A percentile compares a stretch with the other conserved stretches of the same genome.
These are phyloP conservation scores for Karalla daura DNA, from an alignment of 2,797 vertebrate genomes.

Conservation along the genomic window DNA sequence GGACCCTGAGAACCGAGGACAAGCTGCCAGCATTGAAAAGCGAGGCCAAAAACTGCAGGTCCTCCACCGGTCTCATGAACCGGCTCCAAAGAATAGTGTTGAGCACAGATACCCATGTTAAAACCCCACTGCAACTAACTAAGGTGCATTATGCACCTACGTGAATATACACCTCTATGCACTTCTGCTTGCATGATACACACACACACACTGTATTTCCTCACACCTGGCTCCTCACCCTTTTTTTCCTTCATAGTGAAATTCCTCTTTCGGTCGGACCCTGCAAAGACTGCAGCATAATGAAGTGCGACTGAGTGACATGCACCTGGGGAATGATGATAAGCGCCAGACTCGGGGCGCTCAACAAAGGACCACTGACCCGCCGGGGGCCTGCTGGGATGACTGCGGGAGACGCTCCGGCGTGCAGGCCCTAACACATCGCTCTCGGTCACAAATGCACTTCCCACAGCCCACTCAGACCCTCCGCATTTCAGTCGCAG, in stretches of 20 bases:
- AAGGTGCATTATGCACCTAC: slow-evolving; percentile 1
- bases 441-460: slow-evolving; percentile 50
- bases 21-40: too few species aligned
- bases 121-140: too few species aligned
- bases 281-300: slow-evolving; percentile 58
- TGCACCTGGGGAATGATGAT: slow-evolving; percentile 68
- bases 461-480: slow-evolving; percentile 51
- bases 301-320: slow-evolving; percentile 68
- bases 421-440: slow-evolving; percentile 51
- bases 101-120: too few species aligned
- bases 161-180: slow-evolving; percentile 1
- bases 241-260: slow-evolving; percentile 14
- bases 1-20: too few species aligned
- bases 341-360: slow-evolving; percentile 61
- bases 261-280: not conserved
- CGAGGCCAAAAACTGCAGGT: too few species aligned
- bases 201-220: slow-evolving; percentile 9
- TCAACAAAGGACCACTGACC: slow-evolving; percentile 55
- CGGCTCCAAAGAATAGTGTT: too few species aligned
- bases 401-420: slow-evolving; percentile 42
- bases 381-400: slow-evolving; percentile 25
- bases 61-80: too few species aligned
- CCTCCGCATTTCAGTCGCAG: slow-evolving; percentile 52
- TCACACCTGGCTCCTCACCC: slow-evolving; percentile 25
- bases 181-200: not conserved